A percentile compares a stretch with the other conserved stretches of the same genome.
Conservation (phyloP, 2,888 invertebrate species). For the Conops quadrifasciatus region DNA sequence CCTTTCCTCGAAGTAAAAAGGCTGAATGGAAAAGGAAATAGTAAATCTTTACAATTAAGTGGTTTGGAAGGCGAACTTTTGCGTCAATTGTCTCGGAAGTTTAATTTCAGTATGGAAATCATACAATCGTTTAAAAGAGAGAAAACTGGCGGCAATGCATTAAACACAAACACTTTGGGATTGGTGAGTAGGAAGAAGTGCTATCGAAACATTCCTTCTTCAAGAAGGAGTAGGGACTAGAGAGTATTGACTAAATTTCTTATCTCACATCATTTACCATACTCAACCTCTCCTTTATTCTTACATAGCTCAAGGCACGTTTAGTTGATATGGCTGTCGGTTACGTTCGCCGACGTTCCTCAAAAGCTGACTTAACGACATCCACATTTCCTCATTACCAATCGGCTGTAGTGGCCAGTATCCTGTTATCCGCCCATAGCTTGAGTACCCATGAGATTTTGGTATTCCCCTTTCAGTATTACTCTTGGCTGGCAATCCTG, state of each 20-base stretch:
- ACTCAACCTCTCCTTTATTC: neutral
- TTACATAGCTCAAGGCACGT: slow-evolving; percentile 40
- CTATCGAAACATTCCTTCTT: too few relatives aligned
- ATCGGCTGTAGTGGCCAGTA: slow-evolving; percentile 44
- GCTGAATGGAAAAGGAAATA: neutral
- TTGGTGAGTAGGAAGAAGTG: neutral
- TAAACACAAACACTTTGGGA: neutral
- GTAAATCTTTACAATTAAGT: neutral
- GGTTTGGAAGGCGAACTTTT: slow-evolving; percentile 28
- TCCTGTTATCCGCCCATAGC: slow-evolving; percentile 45
- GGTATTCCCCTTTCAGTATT: slow-evolving; percentile 47
- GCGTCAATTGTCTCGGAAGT: neutral
- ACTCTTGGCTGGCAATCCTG: slow-evolving; percentile 46
- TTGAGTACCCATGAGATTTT: slow-evolving; percentile 46
- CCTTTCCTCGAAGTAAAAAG: slow-evolving; percentile 36
- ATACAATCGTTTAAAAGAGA: neutral
- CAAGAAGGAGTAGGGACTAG: too few relatives aligned
- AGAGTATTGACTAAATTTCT: too few relatives aligned
- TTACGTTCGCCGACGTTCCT: slow-evolving; percentile 45
- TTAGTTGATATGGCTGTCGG: slow-evolving; percentile 50
- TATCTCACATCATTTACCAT: too few relatives aligned
- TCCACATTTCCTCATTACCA: slow-evolving; percentile 49
- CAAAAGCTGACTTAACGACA: slow-evolving; percentile 41
- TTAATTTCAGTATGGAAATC: slow-evolving; percentile 24
- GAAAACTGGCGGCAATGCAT: too few relatives aligned